A percentile compares a stretch with the other conserved stretches of the same genome.
phyloP scores from a whole-genome alignment of 53 echinoderm and acorn worm species.

The Glandiceps talaboti region DNA sequence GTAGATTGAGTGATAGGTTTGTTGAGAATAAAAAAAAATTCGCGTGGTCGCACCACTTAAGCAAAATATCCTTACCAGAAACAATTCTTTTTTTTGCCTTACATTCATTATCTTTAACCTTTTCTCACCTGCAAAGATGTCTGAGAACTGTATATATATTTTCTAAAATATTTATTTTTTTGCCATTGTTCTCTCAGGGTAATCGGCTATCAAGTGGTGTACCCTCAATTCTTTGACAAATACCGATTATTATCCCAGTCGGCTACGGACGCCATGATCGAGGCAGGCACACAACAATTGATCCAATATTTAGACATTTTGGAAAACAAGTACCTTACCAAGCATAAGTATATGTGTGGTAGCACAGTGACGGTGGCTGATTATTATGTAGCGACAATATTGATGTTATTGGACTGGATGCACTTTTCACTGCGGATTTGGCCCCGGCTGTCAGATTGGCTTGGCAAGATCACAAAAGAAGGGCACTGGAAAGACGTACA shows the following conservation, averaged over 20 bases:
- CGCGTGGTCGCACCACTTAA: no score
- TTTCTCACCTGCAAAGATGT: no score
- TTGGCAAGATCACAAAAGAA: constrained; percentile 17
- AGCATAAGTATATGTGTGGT: constrained; percentile 17
- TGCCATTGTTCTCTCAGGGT: constrained; percentile 35
- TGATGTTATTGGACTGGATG: constrained; percentile 44
- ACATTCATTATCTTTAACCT: no score
- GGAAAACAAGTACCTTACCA: constrained; percentile 22
- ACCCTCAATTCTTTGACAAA: constrained; percentile 44
- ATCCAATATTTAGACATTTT: constrained; percentile 23
- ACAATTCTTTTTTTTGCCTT: no score
- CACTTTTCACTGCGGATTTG: constrained; percentile 36
- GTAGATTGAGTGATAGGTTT: no score
- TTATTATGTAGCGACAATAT: constrained; percentile 28
- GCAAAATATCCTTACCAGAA: no score
- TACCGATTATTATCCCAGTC: constrained; percentile 28
- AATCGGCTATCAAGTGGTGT: constrained; percentile 32
- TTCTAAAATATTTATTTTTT: no score
- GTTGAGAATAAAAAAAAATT: no score
- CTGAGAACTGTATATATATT: no score
- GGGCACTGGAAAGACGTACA: constrained; percentile 45
- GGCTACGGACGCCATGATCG: constrained; percentile 39
- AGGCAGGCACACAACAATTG: constrained; percentile 35
- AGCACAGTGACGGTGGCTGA: constrained; percentile 31
- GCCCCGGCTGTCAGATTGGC: constrained; percentile 34